Conservation (phyloP, 2,797 vertebrate genomes). For the Paratrypauchen microcephalus region DNA sequence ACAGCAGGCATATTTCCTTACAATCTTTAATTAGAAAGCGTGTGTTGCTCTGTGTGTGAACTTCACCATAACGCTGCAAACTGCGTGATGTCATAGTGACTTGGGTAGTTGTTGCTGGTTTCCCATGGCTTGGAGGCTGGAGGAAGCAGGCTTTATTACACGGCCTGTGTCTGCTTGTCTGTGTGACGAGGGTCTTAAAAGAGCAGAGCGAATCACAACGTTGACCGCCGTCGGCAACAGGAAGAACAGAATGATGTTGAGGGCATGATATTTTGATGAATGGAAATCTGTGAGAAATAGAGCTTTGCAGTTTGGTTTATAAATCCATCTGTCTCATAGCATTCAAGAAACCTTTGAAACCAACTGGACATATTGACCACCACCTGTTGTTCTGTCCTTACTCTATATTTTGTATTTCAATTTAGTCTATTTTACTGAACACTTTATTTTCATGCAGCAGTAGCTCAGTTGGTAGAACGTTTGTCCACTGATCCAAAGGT, state of each 20-base stretch:
- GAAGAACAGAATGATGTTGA: conserved; percentile 32
- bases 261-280: conserved; percentile 16
- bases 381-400: too few relatives aligned
- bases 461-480: too few relatives aligned
- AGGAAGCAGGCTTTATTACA: conserved; percentile 55
- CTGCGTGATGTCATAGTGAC: conserved; percentile 51
- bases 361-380: neutral
- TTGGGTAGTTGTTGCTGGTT: conserved; percentile 35
- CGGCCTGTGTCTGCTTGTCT: conserved; percentile 60
- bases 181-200: conserved; percentile 14
- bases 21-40: neutral
- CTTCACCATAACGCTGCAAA: neutral
- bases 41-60: conserved; percentile 19
- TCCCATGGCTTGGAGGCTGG: conserved; percentile 56
- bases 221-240: conserved; percentile 47
- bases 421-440: too few relatives aligned
- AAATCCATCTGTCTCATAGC: neutral
- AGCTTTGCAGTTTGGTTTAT: neutral
- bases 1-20: neutral
- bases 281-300: conserved; percentile 11
- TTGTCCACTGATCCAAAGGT: too few relatives aligned
- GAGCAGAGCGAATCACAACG: conserved; percentile 19
- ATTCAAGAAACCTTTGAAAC: neutral
- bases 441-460: too few relatives aligned
- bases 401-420: too few relatives aligned